Evolutionary conservation across 1,140 invertebrate species (phyloP).

Genomic region (Galleria mellonella): DNA sequence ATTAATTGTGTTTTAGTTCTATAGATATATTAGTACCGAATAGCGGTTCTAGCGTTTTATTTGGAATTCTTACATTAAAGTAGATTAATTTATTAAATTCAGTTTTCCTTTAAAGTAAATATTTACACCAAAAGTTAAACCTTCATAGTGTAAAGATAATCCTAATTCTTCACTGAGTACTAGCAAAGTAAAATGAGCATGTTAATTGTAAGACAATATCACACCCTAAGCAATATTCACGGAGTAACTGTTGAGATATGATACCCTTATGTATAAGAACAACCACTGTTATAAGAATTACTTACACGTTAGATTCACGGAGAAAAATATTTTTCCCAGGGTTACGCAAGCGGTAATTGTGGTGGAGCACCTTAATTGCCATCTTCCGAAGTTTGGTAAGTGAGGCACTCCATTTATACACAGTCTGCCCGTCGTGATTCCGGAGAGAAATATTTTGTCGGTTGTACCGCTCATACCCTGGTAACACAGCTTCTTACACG

Average conservation of each 20-base stretch:
- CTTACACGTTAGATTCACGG: conserved; percentile 73
- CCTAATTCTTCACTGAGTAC: conserved; percentile 40
- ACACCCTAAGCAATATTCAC: conserved; percentile 48
- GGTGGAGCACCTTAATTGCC: conserved; percentile 74
- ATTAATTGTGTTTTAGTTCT: conserved; percentile 44
- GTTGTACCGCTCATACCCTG: conserved; percentile 67
- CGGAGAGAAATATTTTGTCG: conserved; percentile 73
- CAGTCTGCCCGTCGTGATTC: conserved; percentile 71
- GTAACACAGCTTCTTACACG: conserved; percentile 38
- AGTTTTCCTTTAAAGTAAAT: conserved; percentile 35
- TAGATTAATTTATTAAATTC: conserved; percentile 31
- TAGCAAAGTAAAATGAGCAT: conserved; percentile 50
- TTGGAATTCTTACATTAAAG: conserved; percentile 41
- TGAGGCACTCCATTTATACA: conserved; percentile 73
- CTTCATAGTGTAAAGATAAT: conserved; percentile 36
- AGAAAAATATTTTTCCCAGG: conserved; percentile 74
- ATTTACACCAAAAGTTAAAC: conserved; percentile 31
- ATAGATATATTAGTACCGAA: conserved; percentile 49
- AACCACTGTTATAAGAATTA: conserved; percentile 63
- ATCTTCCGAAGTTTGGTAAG: conserved; percentile 73
- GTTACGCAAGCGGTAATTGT: conserved; percentile 74
- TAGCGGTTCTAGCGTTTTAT: conserved; percentile 59
- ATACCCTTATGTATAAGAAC: conserved; percentile 52
- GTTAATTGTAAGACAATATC: conserved; percentile 47
- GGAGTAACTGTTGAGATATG: conserved; percentile 36